Evolutionary conservation across 1,140 invertebrate genomes (phyloP).

Genomic region (Cherax quadricarinatus): DNA sequence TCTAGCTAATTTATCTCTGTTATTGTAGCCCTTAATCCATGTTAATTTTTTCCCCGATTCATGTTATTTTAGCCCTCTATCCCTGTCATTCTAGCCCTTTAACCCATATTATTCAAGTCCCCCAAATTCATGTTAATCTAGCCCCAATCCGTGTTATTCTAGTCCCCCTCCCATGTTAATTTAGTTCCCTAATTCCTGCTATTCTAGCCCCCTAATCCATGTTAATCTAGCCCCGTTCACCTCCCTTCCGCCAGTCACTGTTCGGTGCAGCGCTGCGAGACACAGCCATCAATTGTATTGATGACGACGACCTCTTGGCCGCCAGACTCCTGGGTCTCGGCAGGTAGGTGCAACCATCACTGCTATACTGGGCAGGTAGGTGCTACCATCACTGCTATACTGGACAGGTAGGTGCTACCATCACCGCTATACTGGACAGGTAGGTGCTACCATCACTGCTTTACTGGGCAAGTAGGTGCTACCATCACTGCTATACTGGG

Average conservation of each 20-base stretch:
- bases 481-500: background rate
- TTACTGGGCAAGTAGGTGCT: background rate
- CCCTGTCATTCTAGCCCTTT: no score
- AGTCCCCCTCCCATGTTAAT: no score
- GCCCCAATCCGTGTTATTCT: background rate
- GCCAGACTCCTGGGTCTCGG: conserved; percentile 74
- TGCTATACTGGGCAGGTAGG: background rate
- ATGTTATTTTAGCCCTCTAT: no score
- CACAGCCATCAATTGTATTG: conserved; percentile 78
- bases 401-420: background rate
- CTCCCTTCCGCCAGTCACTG: conserved; percentile 56
- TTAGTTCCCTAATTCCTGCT: no score
- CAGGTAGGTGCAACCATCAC: conserved; percentile 68
- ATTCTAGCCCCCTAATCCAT: conserved; percentile 6
- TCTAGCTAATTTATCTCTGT: no score
- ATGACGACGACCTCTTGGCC: conserved; percentile 64
- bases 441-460: background rate
- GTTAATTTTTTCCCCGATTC: no score
- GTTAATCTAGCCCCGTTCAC: conserved; percentile 43
- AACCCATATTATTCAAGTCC: background rate
- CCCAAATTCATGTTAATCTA: background rate
- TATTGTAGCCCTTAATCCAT: no score
- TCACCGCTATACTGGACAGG: background rate
- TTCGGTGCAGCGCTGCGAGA: conserved; percentile 77
- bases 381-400: background rate